Base-by-base conservation (phyloP, 2,113 vertebrate genomes). In the Malurus cyaneus region DNA sequence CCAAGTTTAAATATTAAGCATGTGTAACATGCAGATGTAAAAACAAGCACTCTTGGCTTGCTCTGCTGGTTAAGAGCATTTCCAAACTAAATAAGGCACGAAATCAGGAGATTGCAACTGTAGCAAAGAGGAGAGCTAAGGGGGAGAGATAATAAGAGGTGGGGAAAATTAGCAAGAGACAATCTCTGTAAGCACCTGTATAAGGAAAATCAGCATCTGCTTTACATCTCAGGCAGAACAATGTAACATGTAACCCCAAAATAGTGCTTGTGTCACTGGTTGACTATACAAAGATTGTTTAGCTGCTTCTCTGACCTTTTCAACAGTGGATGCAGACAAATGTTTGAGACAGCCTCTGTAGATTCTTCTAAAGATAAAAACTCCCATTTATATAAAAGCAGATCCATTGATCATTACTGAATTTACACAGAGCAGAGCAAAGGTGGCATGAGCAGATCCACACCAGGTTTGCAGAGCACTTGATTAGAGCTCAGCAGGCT, bases 301-400 rank as follows among this genome's bases (percentile, higher is more conserved):
- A 96, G 46, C 88, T 70, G 73, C 96, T 96, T 80, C 92, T 92
- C 96, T 78, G 88, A 95, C 94, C 97, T 97, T 96, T 91, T 53
- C 96, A 80, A 39, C 56, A 49, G 39, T 44, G 86, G 93, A 77
- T 66, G 77, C 81, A 96, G 90, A 92, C 88, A 95, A 96, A 82
- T 57, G 92, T 93, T 95, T 47, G 71, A 80, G 92, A 96, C 76
- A 88, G 69, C 61, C 95, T 94, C 80, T 57, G 92, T 53, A 93
- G 97, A 95, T 91, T 71, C 81, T 86, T 92, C 94, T 80, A 97
- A 97, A 97, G 97, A 97, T 78, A 96, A 96, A 91, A 70, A 76
- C 74, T 71, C 44, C 88, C 90, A 93, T 93, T 96, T 91, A 84
- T 50, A 64, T 28, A 79, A 80, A 91, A 84, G 71, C 60, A 71